Conservation (phyloP, 2,888 invertebrate species). For the Polyommatus icarus region DNA sequence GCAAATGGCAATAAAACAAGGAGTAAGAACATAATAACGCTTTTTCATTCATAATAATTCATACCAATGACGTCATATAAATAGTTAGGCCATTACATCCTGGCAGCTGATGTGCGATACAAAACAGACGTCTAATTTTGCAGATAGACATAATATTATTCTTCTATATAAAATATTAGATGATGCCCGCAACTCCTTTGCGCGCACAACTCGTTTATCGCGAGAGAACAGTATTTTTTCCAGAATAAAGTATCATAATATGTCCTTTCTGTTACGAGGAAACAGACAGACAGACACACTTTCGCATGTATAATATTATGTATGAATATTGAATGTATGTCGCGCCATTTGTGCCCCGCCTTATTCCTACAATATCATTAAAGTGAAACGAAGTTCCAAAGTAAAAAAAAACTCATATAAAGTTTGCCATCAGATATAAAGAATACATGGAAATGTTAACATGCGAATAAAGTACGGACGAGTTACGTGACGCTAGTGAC, state of each 20-base stretch:
- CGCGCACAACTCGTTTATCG: too few relatives aligned
- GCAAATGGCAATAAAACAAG: not conserved
- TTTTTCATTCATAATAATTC: not conserved
- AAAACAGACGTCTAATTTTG: slow-evolving; percentile 11
- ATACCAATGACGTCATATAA: not conserved
- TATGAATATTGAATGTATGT: not conserved
- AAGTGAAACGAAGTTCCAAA: slow-evolving; percentile 26
- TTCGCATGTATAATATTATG: not conserved
- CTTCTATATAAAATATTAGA: not conserved
- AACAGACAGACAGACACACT: not conserved
- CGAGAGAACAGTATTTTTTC: too few relatives aligned
- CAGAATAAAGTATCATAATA: too few relatives aligned
- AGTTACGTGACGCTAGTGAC: slow-evolving; percentile 28
- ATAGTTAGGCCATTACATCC: not conserved
- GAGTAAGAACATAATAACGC: not conserved
- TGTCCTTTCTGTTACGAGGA: too few relatives aligned
- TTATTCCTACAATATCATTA: slow-evolving; percentile 23
- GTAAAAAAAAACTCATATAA: slow-evolving; percentile 30
- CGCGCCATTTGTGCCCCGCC: not conserved
- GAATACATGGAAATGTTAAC: slow-evolving; percentile 29
- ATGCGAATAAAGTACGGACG: slow-evolving; percentile 24
- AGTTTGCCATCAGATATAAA: slow-evolving; percentile 27
- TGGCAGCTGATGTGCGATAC: not conserved
- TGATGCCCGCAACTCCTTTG: too few relatives aligned
- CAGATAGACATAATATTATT: not conserved